These are phyloP conservation scores for Malthinus seriepunctatus DNA, from an alignment of 2,888 invertebrate genomes.

Conservation along the genomic window DNA sequence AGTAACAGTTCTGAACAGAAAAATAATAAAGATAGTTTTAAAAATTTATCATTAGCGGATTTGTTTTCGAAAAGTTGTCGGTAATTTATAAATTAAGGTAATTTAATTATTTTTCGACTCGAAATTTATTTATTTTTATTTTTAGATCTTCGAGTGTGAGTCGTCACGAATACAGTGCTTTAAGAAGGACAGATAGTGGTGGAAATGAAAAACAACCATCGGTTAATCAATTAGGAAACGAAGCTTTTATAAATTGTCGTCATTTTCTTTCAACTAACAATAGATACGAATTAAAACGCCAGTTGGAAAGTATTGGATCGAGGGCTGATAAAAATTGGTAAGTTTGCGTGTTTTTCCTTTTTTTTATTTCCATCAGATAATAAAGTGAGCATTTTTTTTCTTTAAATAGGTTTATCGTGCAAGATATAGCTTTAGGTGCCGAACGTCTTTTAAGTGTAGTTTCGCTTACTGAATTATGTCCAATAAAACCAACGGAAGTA, in stretches of 20 bases:
- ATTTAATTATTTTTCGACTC: too few relatives aligned
- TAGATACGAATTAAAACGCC: constrained; percentile 78
- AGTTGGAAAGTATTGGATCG: constrained; percentile 81
- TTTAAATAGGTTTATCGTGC: constrained; percentile 69
- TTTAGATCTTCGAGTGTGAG: constrained; percentile 54
- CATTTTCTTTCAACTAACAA: constrained; percentile 65
- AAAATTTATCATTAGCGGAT: constrained; percentile 68
- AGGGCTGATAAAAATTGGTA: constrained; percentile 85
- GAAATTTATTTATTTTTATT: constrained; percentile 40
- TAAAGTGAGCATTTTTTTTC: neutral
- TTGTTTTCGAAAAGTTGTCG: constrained; percentile 57
- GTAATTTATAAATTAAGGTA: constrained; percentile 5
- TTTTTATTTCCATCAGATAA: neutral
- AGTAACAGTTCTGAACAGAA: constrained; percentile 70
- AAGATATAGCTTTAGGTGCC: constrained; percentile 78
- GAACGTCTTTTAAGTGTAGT: constrained; percentile 77
- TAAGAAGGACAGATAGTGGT: constrained; percentile 62
- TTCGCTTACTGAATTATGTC: constrained; percentile 65
- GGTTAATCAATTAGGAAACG: constrained; percentile 67
- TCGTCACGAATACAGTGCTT: constrained; percentile 69
- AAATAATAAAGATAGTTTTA: constrained; percentile 54
- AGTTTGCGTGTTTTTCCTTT: constrained; percentile 18
- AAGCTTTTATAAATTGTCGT: constrained; percentile 68
- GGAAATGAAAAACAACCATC: constrained; percentile 57
- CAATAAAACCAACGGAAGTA: constrained; percentile 60